phyloP scores from a whole-genome alignment of 2,888 invertebrate species.

The Drosophila paracracens region DNA sequence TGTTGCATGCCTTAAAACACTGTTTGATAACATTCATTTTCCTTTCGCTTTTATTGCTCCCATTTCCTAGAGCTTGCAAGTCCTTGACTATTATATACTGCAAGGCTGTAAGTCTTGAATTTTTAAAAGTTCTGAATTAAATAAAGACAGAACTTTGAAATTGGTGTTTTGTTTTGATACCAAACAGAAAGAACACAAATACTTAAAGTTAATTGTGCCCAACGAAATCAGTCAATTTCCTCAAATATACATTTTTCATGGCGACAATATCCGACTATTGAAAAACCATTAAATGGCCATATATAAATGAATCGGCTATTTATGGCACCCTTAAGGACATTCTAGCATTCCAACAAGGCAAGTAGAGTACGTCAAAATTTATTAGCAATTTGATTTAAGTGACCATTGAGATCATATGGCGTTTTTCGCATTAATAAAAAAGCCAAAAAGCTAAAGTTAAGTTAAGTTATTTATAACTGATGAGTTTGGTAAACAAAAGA shows the following conservation, averaged over 20 bases:
- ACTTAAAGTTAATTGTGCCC: neutral
- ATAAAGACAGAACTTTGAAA: neutral
- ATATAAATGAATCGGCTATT: neutral
- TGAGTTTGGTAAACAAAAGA: neutral
- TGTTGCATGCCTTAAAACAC: neutral
- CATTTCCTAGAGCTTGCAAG: neutral
- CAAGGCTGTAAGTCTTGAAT: neutral
- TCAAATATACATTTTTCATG: neutral
- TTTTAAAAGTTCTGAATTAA: neutral
- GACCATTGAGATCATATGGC: neutral
- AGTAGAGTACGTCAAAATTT: neutral
- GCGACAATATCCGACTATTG: neutral
- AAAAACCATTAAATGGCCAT: neutral
- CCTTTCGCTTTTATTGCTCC: neutral
- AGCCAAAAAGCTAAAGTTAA: neutral
- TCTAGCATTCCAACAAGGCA: neutral
- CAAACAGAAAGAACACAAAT: neutral
- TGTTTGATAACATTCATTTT: neutral
- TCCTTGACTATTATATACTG: neutral
- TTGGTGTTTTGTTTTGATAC: neutral
- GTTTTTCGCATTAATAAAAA: too few relatives aligned
- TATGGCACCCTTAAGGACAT: neutral
- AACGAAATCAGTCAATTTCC: neutral
- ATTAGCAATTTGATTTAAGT: neutral
- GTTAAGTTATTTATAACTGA: neutral